Base-by-base conservation (phyloP, 1,140 invertebrate genomes). In the Triops longicaudatus region DNA sequence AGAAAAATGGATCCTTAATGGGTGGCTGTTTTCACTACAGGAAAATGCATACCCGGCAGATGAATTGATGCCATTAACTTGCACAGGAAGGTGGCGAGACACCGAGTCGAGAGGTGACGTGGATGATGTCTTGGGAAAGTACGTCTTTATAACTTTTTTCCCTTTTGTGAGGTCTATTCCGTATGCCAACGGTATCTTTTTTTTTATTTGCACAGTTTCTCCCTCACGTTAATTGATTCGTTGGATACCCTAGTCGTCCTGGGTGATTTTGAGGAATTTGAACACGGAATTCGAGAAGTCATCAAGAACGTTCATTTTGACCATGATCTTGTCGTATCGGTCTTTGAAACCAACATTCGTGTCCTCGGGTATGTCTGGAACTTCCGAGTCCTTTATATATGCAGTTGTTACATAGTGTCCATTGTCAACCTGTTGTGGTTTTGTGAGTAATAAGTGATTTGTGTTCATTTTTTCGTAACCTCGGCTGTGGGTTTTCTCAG, bases 261-360 rank as follows among this genome's bases (percentile, higher is more conserved):
- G 76, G 94, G 95, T 10, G 94, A 98, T 85, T 89, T 97, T 80
- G 90, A 93, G 78, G 95, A 98, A 86, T 99, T 99, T 86, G 97
- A 97, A 83, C 88, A 89, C 82, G 95, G 95, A 71, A 91, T 98
- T 0, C 91, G 91, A 85, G 86, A 95, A 78, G 90, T 98, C 26
- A 91, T 97, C 76, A 88, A 86, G 79, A 91, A 95, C 85, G 92
- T 98, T 14, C 89, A 86, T 78, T 98, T 99, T 85, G 95, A 99
- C 85, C 92, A 89, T 80, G 95, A 99, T 86, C 89, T 99, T 77
- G 90, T 97, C 78, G 97, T 99, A 17, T 98, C 96, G 1, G 94
- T 99, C 9, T 99, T 99, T 86, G 97, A 99, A 86, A 98, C 96
- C 12, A 99, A 99, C 84, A 99, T 99, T 81, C 87, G 97, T 78